A percentile compares a stretch with the other conserved stretches of the same genome.
Evolutionary conservation across 1,140 invertebrate species (phyloP).

Genomic region (Drosophila bifasciata): DNA sequence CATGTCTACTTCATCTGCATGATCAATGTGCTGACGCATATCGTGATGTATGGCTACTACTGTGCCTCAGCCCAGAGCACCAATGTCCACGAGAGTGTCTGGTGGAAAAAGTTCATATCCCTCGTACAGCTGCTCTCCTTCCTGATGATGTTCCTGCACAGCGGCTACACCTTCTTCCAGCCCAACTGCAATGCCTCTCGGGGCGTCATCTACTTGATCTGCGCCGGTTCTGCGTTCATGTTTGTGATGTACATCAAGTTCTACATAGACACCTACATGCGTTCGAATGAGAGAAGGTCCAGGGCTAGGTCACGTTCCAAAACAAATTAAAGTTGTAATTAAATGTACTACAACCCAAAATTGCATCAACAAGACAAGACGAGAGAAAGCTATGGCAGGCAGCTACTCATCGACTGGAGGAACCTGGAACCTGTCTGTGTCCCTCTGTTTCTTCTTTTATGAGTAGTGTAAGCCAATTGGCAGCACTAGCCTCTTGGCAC

Average conservation of each 20-base stretch:
- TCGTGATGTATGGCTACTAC: constrained; percentile 39
- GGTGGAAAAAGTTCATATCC: constrained; percentile 47
- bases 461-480: too few relatives aligned
- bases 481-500: too few relatives aligned
- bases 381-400: too few relatives aligned
- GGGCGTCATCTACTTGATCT: constrained; percentile 86
- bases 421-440: not conserved
- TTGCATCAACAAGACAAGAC: not conserved
- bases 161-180: constrained; percentile 86
- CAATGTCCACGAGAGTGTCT: constrained; percentile 12
- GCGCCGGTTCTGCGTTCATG: constrained; percentile 86
- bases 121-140: constrained; percentile 32
- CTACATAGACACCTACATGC: constrained; percentile 85
- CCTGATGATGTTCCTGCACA: constrained; percentile 9
- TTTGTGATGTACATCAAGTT: constrained; percentile 92
- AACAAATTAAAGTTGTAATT: constrained; percentile 17
- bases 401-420: too few relatives aligned
- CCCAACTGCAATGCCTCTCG: constrained; percentile 22
- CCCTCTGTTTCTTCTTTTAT: too few relatives aligned
- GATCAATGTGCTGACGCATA: constrained; percentile 24
- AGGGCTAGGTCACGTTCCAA: not conserved
- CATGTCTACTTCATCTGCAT: constrained; percentile 84
- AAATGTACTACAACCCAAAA: not conserved
- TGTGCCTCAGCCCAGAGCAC: constrained; percentile 19
- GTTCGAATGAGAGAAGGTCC: constrained; percentile 51